These are phyloP conservation scores for Hirtodrosophila cameraria DNA, from an alignment of 2,888 invertebrate genomes.

Conservation along the genomic window DNA sequence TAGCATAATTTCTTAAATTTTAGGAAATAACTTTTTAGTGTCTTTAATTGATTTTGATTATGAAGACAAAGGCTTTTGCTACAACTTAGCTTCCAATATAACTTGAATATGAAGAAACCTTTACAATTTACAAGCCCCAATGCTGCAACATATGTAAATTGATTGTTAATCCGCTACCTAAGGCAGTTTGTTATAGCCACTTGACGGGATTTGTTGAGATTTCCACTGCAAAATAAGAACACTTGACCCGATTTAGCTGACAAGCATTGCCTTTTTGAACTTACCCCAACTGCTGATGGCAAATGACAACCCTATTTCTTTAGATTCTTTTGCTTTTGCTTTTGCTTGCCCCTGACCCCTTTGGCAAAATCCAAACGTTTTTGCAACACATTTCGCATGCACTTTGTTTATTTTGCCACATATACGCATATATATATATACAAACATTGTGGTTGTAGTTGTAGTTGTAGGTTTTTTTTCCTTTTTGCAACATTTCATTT, in stretches of 20 bases:
- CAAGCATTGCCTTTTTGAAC: constrained; percentile 14
- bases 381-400: constrained; percentile 44
- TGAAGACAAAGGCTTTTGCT: too few relatives aligned
- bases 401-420: constrained; percentile 41
- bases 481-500: constrained; percentile 15
- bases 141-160: constrained; percentile 1
- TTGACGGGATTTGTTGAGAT: constrained; percentile 6
- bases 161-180: neutral
- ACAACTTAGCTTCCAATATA: too few relatives aligned
- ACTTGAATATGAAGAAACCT: too few relatives aligned
- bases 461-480: constrained; percentile 5
- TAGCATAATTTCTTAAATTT: too few relatives aligned
- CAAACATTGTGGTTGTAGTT: constrained; percentile 14
- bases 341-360: neutral
- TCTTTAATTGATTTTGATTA: too few relatives aligned
- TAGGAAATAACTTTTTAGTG: too few relatives aligned
- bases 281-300: constrained; percentile 12
- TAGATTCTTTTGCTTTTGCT: neutral
- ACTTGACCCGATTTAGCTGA: constrained; percentile 42
- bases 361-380: neutral
- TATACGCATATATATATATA: neutral
- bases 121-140: too few relatives aligned
- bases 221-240: constrained; percentile 16
- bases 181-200: constrained; percentile 3
- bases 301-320: constrained; percentile 27